These are phyloP conservation scores for Eumeta japonica DNA, from an alignment of 1,140 invertebrate genomes.

Conservation along the genomic window DNA sequence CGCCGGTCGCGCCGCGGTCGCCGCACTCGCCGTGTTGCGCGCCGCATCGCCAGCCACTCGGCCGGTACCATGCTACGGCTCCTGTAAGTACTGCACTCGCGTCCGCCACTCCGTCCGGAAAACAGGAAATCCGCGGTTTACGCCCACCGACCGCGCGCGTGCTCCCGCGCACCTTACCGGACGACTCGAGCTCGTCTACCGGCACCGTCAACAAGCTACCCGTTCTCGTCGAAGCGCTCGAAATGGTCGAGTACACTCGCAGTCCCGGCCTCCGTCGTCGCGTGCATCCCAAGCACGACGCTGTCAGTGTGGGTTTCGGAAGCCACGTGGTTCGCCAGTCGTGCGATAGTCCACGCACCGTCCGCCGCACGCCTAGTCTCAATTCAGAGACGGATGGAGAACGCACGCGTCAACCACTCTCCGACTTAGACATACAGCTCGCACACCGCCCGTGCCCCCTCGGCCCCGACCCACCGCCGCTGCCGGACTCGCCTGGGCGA, in stretches of 20 bases:
- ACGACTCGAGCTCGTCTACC: too few relatives aligned
- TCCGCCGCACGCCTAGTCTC: neutral
- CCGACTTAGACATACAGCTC: slow-evolving; percentile 52
- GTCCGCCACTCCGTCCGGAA: too few relatives aligned
- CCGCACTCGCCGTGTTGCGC: too few relatives aligned
- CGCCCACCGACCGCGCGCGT: too few relatives aligned
- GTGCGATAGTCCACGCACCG: slow-evolving; percentile 2
- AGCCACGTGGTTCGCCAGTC: neutral
- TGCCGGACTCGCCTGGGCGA: slow-evolving; percentile 16
- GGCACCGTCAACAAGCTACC: too few relatives aligned
- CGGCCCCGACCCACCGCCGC: neutral
- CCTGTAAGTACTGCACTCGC: too few relatives aligned
- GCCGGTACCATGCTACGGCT: too few relatives aligned
- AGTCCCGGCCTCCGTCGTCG: slow-evolving; percentile 4
- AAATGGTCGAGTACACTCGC: slow-evolving; percentile 4
- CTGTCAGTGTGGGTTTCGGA: slow-evolving; percentile 4
- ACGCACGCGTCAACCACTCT: slow-evolving; percentile 6
- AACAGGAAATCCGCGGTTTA: too few relatives aligned
- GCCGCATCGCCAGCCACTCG: too few relatives aligned
- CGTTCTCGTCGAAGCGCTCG: too few relatives aligned
- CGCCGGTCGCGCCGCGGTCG: too few relatives aligned
- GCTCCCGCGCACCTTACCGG: too few relatives aligned
- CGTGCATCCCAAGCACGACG: slow-evolving; percentile 5
- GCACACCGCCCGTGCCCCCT: slow-evolving; percentile 13
- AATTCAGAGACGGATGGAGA: neutral